Conservation (phyloP, 1,140 invertebrate species). For the Sarcophaga bullata region DNA sequence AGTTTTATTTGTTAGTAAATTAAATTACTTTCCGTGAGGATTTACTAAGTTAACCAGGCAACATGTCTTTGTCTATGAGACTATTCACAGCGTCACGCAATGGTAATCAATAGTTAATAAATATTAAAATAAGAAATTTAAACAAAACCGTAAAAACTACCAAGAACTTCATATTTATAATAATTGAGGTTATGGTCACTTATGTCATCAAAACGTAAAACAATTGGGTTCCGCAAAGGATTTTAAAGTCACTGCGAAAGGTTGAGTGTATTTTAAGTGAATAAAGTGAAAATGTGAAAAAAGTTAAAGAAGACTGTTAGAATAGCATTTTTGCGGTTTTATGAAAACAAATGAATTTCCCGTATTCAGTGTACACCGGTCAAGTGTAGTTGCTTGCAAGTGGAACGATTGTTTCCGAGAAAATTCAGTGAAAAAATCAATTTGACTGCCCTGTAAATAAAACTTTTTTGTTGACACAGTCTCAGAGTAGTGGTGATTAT, state of each 20-base stretch:
- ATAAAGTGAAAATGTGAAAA: background rate
- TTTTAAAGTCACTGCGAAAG: no score
- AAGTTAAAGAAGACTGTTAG: background rate
- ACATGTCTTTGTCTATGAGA: slow-evolving; percentile 41
- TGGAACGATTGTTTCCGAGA: no score
- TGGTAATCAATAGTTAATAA: slow-evolving; percentile 26
- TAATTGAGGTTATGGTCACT: slow-evolving; percentile 45
- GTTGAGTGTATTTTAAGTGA: background rate
- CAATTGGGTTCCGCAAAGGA: background rate
- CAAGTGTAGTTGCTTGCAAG: no score
- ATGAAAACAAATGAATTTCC: no score
- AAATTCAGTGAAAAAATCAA: no score
- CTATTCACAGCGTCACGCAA: slow-evolving; percentile 39
- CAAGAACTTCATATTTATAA: background rate
- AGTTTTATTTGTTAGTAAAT: slow-evolving; percentile 32
- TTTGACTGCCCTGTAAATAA: no score
- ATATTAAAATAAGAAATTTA: background rate
- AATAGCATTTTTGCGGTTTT: no score
- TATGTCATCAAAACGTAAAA: slow-evolving; percentile 46
- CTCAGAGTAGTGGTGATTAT: no score
- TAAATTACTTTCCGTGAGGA: slow-evolving; percentile 17
- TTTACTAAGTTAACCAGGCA: slow-evolving; percentile 1
- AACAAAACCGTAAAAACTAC: slow-evolving; percentile 14
- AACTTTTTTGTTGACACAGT: no score
- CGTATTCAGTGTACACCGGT: background rate